A percentile compares a stretch with the other conserved stretches of the same genome.
Conservation (phyloP, 2,113 vertebrate genomes). For the Nansenia antarctica region DNA sequence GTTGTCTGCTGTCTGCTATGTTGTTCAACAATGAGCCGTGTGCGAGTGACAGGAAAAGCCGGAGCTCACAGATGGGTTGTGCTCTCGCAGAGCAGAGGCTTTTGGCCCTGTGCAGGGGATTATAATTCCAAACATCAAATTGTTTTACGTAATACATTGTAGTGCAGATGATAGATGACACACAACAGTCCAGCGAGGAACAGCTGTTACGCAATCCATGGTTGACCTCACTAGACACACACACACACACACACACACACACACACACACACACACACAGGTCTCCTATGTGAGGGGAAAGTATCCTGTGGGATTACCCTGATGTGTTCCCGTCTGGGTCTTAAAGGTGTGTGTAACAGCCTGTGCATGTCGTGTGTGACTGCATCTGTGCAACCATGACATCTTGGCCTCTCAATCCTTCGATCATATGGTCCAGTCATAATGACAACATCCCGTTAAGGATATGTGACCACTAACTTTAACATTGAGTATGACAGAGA, state of each 20-base stretch:
- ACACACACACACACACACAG: constrained; percentile 32
- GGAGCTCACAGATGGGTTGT: constrained; percentile 57
- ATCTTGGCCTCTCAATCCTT: neutral
- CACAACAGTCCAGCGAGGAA: constrained; percentile 44
- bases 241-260: neutral
- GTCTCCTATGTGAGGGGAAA: constrained; percentile 31
- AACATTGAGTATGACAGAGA: neutral
- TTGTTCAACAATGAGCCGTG: neutral
- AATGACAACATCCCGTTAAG: neutral
- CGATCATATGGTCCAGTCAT: neutral
- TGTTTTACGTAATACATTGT: constrained; percentile 72
- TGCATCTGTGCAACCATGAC: neutral
- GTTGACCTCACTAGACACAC: constrained; percentile 51
- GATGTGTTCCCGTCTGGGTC: neutral
- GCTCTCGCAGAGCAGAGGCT: constrained; percentile 41
- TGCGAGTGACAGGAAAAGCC: constrained; percentile 4
- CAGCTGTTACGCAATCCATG: constrained; percentile 64
- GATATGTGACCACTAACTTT: neutral
- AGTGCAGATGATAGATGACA: constrained; percentile 46
- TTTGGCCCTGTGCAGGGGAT: constrained; percentile 47
- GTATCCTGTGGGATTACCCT: constrained; percentile 34
- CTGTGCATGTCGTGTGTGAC: neutral
- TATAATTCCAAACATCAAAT: constrained; percentile 71
- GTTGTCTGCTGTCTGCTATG: neutral
- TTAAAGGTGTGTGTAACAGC: neutral